Conservation (phyloP, 2,888 invertebrate genomes). For the Idaea aversata region DNA sequence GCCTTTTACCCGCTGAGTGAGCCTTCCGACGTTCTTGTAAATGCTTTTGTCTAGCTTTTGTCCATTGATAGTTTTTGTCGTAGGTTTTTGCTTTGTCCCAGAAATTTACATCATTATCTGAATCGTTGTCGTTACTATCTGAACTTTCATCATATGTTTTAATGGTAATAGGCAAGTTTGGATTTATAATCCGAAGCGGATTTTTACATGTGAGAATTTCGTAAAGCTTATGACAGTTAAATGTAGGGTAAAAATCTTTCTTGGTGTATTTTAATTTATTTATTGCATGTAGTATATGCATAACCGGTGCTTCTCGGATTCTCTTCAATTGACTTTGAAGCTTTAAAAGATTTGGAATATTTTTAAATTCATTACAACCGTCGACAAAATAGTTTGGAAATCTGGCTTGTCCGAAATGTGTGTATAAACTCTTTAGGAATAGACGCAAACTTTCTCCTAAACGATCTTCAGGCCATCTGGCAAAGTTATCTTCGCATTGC, state of each 20-base stretch:
- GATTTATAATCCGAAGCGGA: conserved; percentile 71
- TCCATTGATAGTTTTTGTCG: conserved; percentile 76
- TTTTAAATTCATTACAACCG: conserved; percentile 86
- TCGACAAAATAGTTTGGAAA: conserved; percentile 88
- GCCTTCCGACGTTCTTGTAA: conserved; percentile 59
- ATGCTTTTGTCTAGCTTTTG: conserved; percentile 59
- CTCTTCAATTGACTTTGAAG: conserved; percentile 84
- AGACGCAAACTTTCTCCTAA: conserved; percentile 84
- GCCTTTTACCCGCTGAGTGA: conserved; percentile 49
- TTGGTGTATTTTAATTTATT: conserved; percentile 83
- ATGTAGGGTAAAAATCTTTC: conserved; percentile 82
- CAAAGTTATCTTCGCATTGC: conserved; percentile 87
- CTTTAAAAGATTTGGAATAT: conserved; percentile 82
- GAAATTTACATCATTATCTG: conserved; percentile 67
- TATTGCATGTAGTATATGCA: conserved; percentile 84
- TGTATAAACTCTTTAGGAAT: conserved; percentile 83
- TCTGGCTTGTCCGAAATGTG: conserved; percentile 80
- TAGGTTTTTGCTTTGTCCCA: conserved; percentile 75
- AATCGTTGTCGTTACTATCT: conserved; percentile 62
- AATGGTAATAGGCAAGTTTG: conserved; percentile 51
- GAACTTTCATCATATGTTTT: conserved; percentile 48
- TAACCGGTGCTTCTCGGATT: conserved; percentile 85
- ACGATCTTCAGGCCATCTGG: conserved; percentile 87
- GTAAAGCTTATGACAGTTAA: conserved; percentile 81
- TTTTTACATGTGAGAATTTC: conserved; percentile 80